These are phyloP conservation scores for Trisateles emortualis DNA, from an alignment of 2,888 invertebrate species.

Conservation along the genomic window DNA sequence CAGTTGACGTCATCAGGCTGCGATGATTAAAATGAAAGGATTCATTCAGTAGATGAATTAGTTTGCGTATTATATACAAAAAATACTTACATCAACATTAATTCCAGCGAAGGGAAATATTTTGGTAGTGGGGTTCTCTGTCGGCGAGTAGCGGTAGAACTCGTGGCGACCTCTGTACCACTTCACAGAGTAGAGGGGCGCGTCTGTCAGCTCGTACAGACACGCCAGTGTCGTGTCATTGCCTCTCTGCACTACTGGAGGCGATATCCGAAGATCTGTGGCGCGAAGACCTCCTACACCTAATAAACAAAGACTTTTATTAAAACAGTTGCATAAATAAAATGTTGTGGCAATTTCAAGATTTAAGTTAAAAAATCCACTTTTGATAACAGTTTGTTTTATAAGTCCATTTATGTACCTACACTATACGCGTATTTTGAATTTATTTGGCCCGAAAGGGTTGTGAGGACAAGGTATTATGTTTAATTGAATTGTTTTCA, in stretches of 20 bases:
- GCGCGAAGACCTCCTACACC: slow-evolving; percentile 84
- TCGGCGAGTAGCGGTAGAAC: slow-evolving; percentile 89
- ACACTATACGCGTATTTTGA: too few relatives aligned
- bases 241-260: slow-evolving; percentile 87
- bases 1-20: too few relatives aligned
- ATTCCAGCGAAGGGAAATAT: slow-evolving; percentile 89
- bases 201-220: slow-evolving; percentile 89
- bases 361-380: too few relatives aligned
- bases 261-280: slow-evolving; percentile 86
- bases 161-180: slow-evolving; percentile 90
- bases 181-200: slow-evolving; percentile 89
- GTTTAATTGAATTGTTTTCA: too few relatives aligned
- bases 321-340: not conserved
- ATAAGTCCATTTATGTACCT: too few relatives aligned
- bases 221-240: slow-evolving; percentile 88
- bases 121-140: slow-evolving; percentile 88
- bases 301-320: slow-evolving; percentile 38
- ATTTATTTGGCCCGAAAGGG: too few relatives aligned
- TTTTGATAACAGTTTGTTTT: too few relatives aligned
- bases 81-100: slow-evolving; percentile 88
- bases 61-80: too few relatives aligned
- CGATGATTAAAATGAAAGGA: too few relatives aligned
- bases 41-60: too few relatives aligned
- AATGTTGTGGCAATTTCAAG: too few relatives aligned
- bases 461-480: too few relatives aligned